Conservation (phyloP, 92 coral and sea anemone genomes). For the Zoanthus gigantus region DNA sequence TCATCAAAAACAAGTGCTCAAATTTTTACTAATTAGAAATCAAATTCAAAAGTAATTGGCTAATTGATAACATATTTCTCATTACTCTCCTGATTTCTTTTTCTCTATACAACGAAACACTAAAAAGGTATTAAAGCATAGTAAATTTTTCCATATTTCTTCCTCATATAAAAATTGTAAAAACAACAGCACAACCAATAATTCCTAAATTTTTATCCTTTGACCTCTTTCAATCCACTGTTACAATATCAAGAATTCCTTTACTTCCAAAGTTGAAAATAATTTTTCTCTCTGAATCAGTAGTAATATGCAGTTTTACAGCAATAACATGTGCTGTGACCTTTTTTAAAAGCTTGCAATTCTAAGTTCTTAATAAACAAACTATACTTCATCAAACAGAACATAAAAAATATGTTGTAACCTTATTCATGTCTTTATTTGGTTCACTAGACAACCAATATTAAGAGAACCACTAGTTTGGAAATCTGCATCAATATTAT, state of each 20-base stretch:
- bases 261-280: too few relatives aligned
- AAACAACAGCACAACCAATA: too few relatives aligned
- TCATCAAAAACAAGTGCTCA: too few relatives aligned
- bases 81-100: too few relatives aligned
- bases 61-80: too few relatives aligned
- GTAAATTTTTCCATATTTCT: not conserved
- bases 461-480: constrained; percentile 2
- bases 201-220: not conserved
- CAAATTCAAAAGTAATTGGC: too few relatives aligned
- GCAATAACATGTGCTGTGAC: too few relatives aligned
- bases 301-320: too few relatives aligned
- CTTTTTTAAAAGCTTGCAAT: not conserved
- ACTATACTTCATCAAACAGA: not conserved
- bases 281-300: too few relatives aligned
- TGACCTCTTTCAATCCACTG: not conserved
- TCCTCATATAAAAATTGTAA: too few relatives aligned
- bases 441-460: constrained; percentile 40
- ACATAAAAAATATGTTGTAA: not conserved
- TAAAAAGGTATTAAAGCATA: not conserved
- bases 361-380: not conserved
- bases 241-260: not conserved
- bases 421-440: not conserved
- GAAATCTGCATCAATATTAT: constrained; percentile 13
- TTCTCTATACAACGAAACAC: not conserved
- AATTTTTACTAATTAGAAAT: too few relatives aligned